Evolutionary conservation across 1,140 invertebrate genomes (phyloP).

Genomic region (Papilio machaon): DNA sequence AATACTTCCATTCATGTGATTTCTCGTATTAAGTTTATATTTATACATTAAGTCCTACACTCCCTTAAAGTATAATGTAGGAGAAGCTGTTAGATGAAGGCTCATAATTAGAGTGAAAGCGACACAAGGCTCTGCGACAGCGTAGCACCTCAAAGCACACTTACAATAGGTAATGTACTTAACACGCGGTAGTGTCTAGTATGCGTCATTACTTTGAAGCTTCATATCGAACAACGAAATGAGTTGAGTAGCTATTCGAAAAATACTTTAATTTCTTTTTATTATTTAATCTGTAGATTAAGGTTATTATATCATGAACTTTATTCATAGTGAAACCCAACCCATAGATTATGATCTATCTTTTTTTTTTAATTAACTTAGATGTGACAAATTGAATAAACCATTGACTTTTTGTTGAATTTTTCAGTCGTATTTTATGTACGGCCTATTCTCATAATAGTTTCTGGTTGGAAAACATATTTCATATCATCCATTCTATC

Average conservation of each 20-base stretch:
- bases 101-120: conserved; percentile 80
- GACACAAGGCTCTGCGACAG: conserved; percentile 61
- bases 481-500: not conserved
- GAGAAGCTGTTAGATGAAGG: conserved; percentile 56
- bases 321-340: no score
- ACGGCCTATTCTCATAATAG: not conserved
- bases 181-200: conserved; percentile 68
- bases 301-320: no score
- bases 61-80: conserved; percentile 46
- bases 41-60: not conserved
- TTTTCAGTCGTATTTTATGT: no score
- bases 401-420: no score
- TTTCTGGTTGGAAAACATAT: not conserved
- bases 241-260: conserved; percentile 48
- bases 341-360: no score
- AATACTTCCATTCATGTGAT: not conserved
- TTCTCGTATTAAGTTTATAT: not conserved
- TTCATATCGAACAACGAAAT: conserved; percentile 54
- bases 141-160: conserved; percentile 75
- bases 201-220: conserved; percentile 60
- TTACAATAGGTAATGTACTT: conserved; percentile 81
- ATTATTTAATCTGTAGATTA: no score
- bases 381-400: no score
- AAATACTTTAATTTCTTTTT: not conserved
- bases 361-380: no score